These are phyloP conservation scores for Odontomachus brunneus DNA, from an alignment of 1,140 invertebrate species.

Conservation along the genomic window DNA sequence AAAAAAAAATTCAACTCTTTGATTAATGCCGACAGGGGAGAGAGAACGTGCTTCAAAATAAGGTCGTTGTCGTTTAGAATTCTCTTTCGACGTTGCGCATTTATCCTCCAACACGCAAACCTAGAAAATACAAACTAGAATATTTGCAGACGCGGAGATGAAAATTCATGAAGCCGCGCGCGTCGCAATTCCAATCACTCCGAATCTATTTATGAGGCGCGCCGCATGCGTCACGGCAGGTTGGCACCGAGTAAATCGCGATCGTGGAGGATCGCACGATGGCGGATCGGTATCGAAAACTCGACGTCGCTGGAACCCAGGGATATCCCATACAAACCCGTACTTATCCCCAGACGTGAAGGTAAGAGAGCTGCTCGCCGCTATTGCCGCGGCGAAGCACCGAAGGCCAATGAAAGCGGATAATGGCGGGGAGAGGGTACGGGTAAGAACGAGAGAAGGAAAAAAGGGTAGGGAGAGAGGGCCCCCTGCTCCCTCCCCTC, in stretches of 20 bases:
- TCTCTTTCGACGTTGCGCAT: too few species aligned
- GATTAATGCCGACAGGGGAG: too few species aligned
- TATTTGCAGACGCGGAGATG: not conserved
- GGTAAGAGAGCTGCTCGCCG: slow-evolving; percentile 48
- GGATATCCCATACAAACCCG: slow-evolving; percentile 62
- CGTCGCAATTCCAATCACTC: slow-evolving; percentile 11
- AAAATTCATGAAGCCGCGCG: not conserved
- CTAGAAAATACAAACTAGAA: slow-evolving; percentile 9
- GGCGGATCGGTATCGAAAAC: slow-evolving; percentile 59
- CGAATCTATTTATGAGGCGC: slow-evolving; percentile 51
- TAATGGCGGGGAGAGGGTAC: slow-evolving; percentile 72
- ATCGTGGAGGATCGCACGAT: slow-evolving; percentile 57
- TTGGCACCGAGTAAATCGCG: slow-evolving; percentile 57
- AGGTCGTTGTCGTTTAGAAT: not conserved
- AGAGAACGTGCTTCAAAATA: not conserved
- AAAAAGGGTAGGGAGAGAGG: slow-evolving; percentile 66
- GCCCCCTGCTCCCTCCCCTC: not conserved
- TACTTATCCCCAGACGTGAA: slow-evolving; percentile 57
- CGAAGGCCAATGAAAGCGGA: slow-evolving; percentile 80
- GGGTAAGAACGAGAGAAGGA: slow-evolving; percentile 70
- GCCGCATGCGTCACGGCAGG: not conserved
- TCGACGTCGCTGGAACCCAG: slow-evolving; percentile 38
- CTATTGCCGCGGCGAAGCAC: slow-evolving; percentile 69
- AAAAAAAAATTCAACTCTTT: not conserved
- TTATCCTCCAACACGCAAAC: not conserved